Evolutionary conservation across 2,888 invertebrate genomes (phyloP), one percentile per base, ranked within the genome.

Genomic region (Brenthis hecate): DNA sequence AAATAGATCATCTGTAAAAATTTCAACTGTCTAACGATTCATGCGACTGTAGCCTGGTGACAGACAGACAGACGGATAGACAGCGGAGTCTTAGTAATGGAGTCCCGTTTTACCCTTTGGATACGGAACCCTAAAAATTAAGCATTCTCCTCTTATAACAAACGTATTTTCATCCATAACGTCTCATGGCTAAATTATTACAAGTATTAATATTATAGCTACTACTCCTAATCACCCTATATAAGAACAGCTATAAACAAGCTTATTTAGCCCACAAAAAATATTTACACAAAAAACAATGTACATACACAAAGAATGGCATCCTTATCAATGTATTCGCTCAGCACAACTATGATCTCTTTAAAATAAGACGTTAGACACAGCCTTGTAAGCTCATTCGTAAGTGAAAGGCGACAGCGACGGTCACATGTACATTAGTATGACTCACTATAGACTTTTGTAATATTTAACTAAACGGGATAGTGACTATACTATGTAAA

Each of bases 381-480:
- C 81, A 88, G 83, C 91, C 91, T 92, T 91, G 88, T 82, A 85
- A 81, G 82, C 81, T 82, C 81, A 86, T 85, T 87, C 80, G 80
- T 85, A 88, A 89, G 92, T 89, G 92, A 92, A 92, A 92, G 92
- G 91, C 84, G 76, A 11, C 76, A 54, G 60, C 65, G 53, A 58
- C 43, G 43, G 67, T 65, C 61, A 72, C 65, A 78, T 80, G 80
- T 81, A 81, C 81, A 81, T 77, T 60, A 51, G 56, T 48, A 63
- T 73, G 69, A 71, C 61, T 73, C 68, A 71, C 58, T 56, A 55
- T 67, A 62, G 57, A 68, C 48, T 65, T 69, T 62, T 65, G 63
- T 65, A 57, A 51, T 65, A 50, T 55, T 60, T 66, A 19, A 65
- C 56, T 60, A 66, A 47, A 66, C 23, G 53, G 65, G 28, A 57